Evolutionary conservation across 2,888 invertebrate species (phyloP), one percentile per base, ranked within the genome.

Genomic region (Epinotia bilunana): DNA sequence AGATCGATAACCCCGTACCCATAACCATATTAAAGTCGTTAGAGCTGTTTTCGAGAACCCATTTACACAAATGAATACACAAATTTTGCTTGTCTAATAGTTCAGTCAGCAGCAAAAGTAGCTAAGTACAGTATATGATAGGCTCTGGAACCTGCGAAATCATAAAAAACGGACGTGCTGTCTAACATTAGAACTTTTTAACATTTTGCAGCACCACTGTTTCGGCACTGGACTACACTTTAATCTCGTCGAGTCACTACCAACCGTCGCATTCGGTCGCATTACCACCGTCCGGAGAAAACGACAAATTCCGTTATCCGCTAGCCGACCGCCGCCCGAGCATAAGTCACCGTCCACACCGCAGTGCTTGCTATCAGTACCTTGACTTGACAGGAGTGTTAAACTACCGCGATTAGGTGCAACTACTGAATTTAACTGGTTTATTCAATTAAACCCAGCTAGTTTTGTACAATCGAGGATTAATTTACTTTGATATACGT

Each of bases 291-390:
- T 78, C 79, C 80, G 82, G 85, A 83, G 87, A 86, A 87, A 87
- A 85, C 84, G 83, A 80, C 81, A 76, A 83, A 84, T 84, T 84
- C 87, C 88, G 87, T 88, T 87, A 87, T 79, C 80, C 78, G 80
- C 63, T 68, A 79, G 79, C 61, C 49, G 62, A 60, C 60, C 49
- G 20, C 49, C 28, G 61, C 4, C 43, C 69, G 70, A 43, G 67
- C 72, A 75, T 75, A 75, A 75, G 75, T 75, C 75, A 75, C 75
- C 75, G 72, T 67, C 7, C 53, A 57, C 60, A 60, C 53, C 60
- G 65, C 23, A 68, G 58, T 43, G n/a, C 23, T 23, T 46, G 13
- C 46, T n/a, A 57, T 67, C 53, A 58, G 68, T 69, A 69, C 46
- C n/a, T 60, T 69, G 58, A 69, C 69, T 69, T 61, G 61, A 53